Evolutionary conservation across 53 echinoderm and acorn worm species (phyloP), one percentile per base, ranked within the genome.

Genomic region (Astropecten irregularis): DNA sequence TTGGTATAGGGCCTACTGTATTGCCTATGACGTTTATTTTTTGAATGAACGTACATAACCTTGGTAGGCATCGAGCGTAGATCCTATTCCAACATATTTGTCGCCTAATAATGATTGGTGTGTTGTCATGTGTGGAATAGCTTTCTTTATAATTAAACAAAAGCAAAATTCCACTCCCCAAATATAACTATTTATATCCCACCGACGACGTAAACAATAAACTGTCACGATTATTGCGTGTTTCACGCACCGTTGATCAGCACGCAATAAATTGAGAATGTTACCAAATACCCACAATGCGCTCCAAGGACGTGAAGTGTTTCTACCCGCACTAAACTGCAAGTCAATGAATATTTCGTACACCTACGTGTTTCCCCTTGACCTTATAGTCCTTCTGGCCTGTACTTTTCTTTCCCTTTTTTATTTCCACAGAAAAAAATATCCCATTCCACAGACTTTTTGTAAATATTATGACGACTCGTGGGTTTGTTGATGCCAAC

Each of bases 401-500:
- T 65, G 36, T n/a, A 65, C 36, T 65, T 65, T 58, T 58, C 31
- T 65, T 37, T n/a, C n/a, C n/a, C 14, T 46, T 46, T 46, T 46
- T 46, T 46, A 46, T 46, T 9, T 14, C 14, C 14, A 46, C 8
- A 46, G 14, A 46, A 46, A 14, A 9, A 46, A 14, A 9, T 46
- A 9, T 46, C 8, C 8, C 8, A 46, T 46, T 46, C 14, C 8
- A 14, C 47, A 9, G 47, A 46, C 14, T 46, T 46, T 8, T 46
- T 8, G 47, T 9, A 46, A 9, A 46, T 14, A 9, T 46, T 46
- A 9, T 8, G 47, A 14, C 8, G 14, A 8, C 47, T 46, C 8
- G 47, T 46, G 47, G 42, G 6, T 42, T 11, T 42, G 42, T 42
- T 42, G 42, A 42, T 42, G 42, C 42, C 42, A 11, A 42, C 42